phyloP scores from a whole-genome alignment of 2,113 vertebrate species.

The Clinocottus analis region DNA sequence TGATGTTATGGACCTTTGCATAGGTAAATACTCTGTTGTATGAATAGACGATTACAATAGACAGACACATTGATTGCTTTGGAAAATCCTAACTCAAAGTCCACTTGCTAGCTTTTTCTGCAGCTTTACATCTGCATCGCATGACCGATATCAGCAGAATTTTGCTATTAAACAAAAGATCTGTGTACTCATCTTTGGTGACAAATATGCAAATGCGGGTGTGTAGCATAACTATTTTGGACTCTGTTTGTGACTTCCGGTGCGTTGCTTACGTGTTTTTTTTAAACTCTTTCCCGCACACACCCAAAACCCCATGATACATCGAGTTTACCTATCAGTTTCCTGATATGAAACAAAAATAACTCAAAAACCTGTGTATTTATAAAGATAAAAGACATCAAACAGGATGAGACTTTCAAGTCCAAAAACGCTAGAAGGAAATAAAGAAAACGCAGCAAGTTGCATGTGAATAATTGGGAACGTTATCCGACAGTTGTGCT shows the following conservation, averaged over 20 bases:
- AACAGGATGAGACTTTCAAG: background rate
- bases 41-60: background rate
- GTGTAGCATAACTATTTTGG: too few relatives aligned
- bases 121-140: background rate
- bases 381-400: conserved; percentile 14
- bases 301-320: background rate
- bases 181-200: too few relatives aligned
- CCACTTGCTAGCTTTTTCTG: background rate
- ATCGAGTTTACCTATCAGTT: background rate
- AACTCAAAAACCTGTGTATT: background rate
- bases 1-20: too few relatives aligned
- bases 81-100: background rate
- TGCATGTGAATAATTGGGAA: conserved; percentile 26
- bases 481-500: conserved; percentile 19
- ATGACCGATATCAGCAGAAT: background rate
- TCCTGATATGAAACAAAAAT: background rate
- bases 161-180: background rate
- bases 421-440: conserved; percentile 13
- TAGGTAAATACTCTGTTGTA: too few relatives aligned
- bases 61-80: background rate
- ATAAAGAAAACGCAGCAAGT: conserved; percentile 23
- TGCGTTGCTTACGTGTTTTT: background rate
- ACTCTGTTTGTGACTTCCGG: too few relatives aligned
- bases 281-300: background rate
- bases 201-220: background rate